Percentiles rank a stretch among this genome's conserved stretches.
Conservation (phyloP, 1,140 invertebrate species). For the Eueides isabella region DNA sequence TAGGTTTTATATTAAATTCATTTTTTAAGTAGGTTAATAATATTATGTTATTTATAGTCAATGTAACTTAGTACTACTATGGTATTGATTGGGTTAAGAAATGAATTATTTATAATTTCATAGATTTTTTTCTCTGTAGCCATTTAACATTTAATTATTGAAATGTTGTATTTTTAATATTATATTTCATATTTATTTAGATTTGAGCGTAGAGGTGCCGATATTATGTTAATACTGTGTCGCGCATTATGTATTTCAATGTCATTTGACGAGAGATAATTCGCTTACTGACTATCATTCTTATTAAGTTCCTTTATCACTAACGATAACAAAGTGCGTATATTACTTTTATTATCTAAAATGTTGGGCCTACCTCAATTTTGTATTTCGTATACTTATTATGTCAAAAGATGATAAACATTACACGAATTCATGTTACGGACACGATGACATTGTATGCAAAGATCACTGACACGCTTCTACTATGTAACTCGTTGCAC, state of each 20-base stretch:
- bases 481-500: conserved; percentile 14
- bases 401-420: conserved; percentile 23
- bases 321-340: neutral
- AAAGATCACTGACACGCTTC: conserved; percentile 17
- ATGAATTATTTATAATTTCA: too few relatives aligned
- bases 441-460: conserved; percentile 27
- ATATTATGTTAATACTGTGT: neutral
- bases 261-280: neutral
- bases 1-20: too few relatives aligned
- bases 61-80: too few relatives aligned
- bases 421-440: conserved; percentile 23
- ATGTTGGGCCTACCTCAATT: conserved; percentile 23
- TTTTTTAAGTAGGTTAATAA: too few relatives aligned
- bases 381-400: neutral
- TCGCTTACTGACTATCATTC: neutral
- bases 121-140: too few relatives aligned
- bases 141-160: too few relatives aligned
- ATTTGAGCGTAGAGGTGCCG: neutral
- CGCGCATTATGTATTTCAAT: conserved; percentile 4
- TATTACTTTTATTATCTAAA: neutral
- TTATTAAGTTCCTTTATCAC: neutral
- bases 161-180: too few relatives aligned
- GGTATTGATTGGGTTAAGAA: too few relatives aligned
- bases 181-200: neutral
- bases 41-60: too few relatives aligned